Percentiles rank a stretch among this genome's conserved stretches.
Conservation (phyloP, 2,888 invertebrate species). For the Proisotoma minuta region DNA sequence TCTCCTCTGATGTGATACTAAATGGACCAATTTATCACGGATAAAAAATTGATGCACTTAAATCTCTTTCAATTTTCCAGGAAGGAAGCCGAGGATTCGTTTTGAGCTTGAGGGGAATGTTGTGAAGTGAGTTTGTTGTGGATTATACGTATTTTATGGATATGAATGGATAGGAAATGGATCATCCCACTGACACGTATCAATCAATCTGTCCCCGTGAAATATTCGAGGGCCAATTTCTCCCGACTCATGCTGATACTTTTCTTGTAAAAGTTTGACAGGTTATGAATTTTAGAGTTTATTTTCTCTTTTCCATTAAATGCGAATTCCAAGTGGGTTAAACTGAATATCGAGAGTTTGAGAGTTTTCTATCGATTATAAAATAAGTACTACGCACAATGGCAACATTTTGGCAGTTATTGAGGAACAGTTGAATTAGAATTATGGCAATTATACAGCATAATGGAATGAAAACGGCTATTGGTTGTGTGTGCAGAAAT, state of each 20-base stretch:
- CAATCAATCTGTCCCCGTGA: slow-evolving; percentile 22
- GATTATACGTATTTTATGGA: neutral
- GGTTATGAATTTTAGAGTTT: slow-evolving; percentile 22
- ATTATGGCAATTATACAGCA: too few relatives aligned
- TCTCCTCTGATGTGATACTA: too few relatives aligned
- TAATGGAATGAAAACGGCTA: neutral
- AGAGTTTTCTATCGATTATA: too few relatives aligned
- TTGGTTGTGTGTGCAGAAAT: neutral
- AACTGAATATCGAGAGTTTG: too few relatives aligned
- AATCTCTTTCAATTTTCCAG: slow-evolving; percentile 15
- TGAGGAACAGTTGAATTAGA: too few relatives aligned
- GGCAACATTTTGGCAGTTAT: too few relatives aligned
- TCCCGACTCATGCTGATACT: neutral
- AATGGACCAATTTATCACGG: slow-evolving; percentile 32
- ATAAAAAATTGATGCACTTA: slow-evolving; percentile 38
- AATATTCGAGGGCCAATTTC: slow-evolving; percentile 13
- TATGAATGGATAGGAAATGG: slow-evolving; percentile 9
- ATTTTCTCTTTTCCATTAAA: slow-evolving; percentile 2
- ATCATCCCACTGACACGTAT: slow-evolving; percentile 26
- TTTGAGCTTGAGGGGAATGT: too few relatives aligned
- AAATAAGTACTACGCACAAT: too few relatives aligned
- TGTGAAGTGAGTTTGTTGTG: neutral
- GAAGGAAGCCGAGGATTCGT: too few relatives aligned
- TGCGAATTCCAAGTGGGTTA: too few relatives aligned
- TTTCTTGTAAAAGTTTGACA: neutral